A percentile compares a stretch with the other conserved stretches of the same genome.
phyloP scores from a whole-genome alignment of 2,113 vertebrate species.

The Gallinago jamesoni region DNA sequence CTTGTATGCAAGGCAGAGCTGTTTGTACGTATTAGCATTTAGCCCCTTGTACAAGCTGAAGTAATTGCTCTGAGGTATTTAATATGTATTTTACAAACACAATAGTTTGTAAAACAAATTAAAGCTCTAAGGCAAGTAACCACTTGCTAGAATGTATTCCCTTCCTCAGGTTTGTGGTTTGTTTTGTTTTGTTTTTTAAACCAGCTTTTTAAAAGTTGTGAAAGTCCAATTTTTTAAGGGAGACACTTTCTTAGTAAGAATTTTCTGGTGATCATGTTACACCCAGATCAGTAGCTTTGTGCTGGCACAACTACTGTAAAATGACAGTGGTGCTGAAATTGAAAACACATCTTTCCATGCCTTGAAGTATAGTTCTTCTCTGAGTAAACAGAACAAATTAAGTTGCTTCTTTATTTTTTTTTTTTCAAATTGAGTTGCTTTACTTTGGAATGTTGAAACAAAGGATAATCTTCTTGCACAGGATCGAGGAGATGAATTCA shows the following conservation, averaged over 20 bases:
- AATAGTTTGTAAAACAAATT: not conserved
- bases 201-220: not conserved
- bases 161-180: not conserved
- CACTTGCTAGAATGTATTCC: not conserved
- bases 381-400: not conserved
- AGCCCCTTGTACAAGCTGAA: not conserved
- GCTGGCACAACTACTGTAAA: not conserved
- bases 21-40: not conserved
- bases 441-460: slow-evolving; percentile 21
- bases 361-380: not conserved
- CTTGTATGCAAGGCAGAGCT: not conserved
- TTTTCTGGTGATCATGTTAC: not conserved
- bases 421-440: not conserved
- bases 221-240: not conserved
- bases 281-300: not conserved
- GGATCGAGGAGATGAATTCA: slow-evolving; percentile 99
- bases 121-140: not conserved
- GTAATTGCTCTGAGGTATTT: not conserved
- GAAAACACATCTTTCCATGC: not conserved
- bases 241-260: not conserved
- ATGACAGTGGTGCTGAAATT: not conserved
- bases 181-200: not conserved
- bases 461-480: slow-evolving; percentile 68
- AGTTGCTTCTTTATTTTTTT: not conserved
- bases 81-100: not conserved